Evolutionary conservation across 2,113 vertebrate genomes (phyloP).

Genomic region (Pterocles orientalis): DNA sequence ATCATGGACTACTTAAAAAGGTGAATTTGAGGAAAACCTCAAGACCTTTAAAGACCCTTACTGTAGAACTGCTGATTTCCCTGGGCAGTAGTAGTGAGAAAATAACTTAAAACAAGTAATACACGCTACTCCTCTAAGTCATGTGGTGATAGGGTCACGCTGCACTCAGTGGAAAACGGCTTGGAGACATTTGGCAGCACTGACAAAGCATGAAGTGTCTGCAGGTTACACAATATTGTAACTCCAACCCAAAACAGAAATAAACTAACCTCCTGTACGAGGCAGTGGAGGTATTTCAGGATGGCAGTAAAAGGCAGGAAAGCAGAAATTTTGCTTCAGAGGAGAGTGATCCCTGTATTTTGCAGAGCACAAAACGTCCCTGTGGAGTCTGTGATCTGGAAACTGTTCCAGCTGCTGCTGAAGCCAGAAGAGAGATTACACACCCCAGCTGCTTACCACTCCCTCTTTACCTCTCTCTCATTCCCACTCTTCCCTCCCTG

Average conservation of each 20-base stretch:
- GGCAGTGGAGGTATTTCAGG: conserved; percentile 17
- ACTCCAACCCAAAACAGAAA: neutral
- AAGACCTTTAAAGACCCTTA: neutral
- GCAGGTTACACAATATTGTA: neutral
- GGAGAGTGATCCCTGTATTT: neutral
- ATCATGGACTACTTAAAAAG: conserved; percentile 9
- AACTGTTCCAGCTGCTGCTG: neutral
- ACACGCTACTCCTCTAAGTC: neutral
- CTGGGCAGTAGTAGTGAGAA: conserved; percentile 8
- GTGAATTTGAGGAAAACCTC: conserved; percentile 59
- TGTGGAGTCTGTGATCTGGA: neutral
- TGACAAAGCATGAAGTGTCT: conserved; percentile 5
- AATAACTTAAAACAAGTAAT: conserved; percentile 6
- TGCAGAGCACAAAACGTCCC: neutral
- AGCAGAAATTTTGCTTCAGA: conserved; percentile 26
- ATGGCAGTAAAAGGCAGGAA: conserved; percentile 42
- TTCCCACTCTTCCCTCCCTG: neutral
- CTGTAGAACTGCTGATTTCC: conserved; percentile 43
- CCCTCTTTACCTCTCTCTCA: neutral
- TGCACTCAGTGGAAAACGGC: neutral
- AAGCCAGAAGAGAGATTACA: neutral
- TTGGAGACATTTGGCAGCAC: conserved; percentile 30
- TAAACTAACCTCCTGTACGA: neutral
- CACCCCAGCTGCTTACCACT: neutral
- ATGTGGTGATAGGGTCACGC: neutral